Evolutionary conservation across 2,797 vertebrate genomes (phyloP).

Genomic region (Enteromius treurensis): DNA sequence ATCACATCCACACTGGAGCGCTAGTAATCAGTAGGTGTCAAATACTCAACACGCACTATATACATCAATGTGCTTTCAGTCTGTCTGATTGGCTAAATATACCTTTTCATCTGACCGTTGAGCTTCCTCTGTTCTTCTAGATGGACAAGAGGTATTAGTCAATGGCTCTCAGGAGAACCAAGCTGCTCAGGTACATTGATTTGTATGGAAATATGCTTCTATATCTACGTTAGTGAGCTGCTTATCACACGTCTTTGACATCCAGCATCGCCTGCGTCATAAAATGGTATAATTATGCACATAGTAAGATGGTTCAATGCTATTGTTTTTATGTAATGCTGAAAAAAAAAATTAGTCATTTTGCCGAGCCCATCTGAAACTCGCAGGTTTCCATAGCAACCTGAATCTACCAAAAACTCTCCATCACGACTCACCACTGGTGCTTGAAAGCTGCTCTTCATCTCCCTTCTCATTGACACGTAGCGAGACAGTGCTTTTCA

Average conservation of each 20-base stretch:
- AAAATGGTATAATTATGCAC: slow-evolving; percentile 22
- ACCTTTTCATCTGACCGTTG: neutral
- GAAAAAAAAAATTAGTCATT: slow-evolving; percentile 52
- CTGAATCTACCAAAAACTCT: slow-evolving; percentile 49
- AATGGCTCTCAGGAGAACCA: slow-evolving; percentile 80
- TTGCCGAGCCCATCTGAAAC: slow-evolving; percentile 45
- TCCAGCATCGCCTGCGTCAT: neutral
- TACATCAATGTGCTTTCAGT: neutral
- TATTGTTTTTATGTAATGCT: slow-evolving; percentile 54
- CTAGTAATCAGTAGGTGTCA: slow-evolving; percentile 70
- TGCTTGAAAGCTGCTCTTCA: slow-evolving; percentile 42
- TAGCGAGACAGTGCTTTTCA: slow-evolving; percentile 19
- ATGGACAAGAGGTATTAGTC: slow-evolving; percentile 77
- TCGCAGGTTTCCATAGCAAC: slow-evolving; percentile 55
- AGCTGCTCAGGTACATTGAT: slow-evolving; percentile 67
- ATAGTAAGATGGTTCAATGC: slow-evolving; percentile 12
- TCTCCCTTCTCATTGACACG: slow-evolving; percentile 25
- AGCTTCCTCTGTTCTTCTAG: slow-evolving; percentile 68
- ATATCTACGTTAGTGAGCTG: neutral
- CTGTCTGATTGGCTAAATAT: neutral
- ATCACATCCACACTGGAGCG: slow-evolving; percentile 64
- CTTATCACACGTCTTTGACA: neutral
- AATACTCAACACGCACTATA: neutral
- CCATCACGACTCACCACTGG: slow-evolving; percentile 52
- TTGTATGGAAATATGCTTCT: slow-evolving; percentile 53